Base-by-base conservation (phyloP, 2,888 invertebrate species). In the Lycocerus yunnanus region DNA sequence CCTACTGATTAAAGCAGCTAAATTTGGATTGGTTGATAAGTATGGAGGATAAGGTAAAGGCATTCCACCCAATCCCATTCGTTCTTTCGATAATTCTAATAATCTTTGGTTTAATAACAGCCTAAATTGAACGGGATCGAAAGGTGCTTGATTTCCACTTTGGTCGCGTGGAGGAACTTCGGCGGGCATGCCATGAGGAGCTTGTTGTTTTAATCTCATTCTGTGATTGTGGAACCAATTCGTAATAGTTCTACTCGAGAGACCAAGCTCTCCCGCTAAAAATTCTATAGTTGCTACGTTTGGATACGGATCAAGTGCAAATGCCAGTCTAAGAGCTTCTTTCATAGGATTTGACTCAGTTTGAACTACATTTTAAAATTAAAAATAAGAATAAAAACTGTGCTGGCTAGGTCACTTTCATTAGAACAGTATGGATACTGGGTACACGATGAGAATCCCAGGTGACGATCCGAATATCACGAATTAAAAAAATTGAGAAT, bases 151-250 rank as follows among this genome's bases (percentile, higher is more conserved):
- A 21, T 90, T 87, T 66, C 88, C 89, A 16, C 92, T 90, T 80
- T 93, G 93, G 83, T 94, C 94, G 58, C 93, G 91, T 2, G 94
- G 93, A 10, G 93, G 93, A 73, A 93, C 92, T 68, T 93, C 93
- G 89, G 71, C 72, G 80, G 20, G 84, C 81, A 90, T 89, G 0
- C 94, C 93, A 83, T 95, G 95, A 1, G 95, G 95, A 18, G 87
- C 87, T 84, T 95, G 95, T 85, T 96, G 96, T 88, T 98, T 98
- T 85, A 97, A 91, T 78, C 99, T 92, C 97, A 99, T 99, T 82
- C 99, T 93, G 86, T 99, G 98, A 87, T 99, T 99, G 90, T 99
- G 99, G 90, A 99, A 99, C 99, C 99, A 99, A 88, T 99, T 99
- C 76, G 98, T 98, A 83, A 99, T 98, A 71, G 99, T 99, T 81